A percentile compares a stretch with the other conserved stretches of the same genome.
phyloP scores from a whole-genome alignment of 37 sponge, comb jelly and placozoan genomes.

The Amphimedon queenslandica region DNA sequence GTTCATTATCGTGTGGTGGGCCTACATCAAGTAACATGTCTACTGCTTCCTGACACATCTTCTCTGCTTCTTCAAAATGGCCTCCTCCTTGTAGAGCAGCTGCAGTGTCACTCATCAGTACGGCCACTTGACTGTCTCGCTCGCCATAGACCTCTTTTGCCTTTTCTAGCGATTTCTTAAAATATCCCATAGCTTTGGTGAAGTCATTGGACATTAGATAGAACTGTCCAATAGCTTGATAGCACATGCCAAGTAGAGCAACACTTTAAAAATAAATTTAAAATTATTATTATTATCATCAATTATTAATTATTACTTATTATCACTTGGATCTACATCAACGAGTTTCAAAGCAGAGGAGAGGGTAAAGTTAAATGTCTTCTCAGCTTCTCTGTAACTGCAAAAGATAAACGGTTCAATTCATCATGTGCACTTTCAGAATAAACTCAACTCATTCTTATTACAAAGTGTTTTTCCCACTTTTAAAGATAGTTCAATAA shows the following conservation, averaged over 20 bases:
- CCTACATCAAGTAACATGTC: slow-evolving; percentile 1
- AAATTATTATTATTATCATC: not conserved
- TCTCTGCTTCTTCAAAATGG: slow-evolving; percentile 11
- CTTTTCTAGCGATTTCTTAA: slow-evolving; percentile 9
- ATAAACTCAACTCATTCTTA: slow-evolving; percentile 24
- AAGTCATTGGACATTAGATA: slow-evolving; percentile 1
- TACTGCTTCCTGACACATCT: slow-evolving; percentile 6
- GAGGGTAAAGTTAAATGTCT: slow-evolving; percentile 38
- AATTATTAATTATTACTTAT: not conserved
- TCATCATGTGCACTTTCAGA: not conserved
- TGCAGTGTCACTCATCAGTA: slow-evolving; percentile 29
- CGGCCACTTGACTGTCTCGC: slow-evolving; percentile 19
- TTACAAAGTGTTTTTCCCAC: slow-evolving; percentile 32
- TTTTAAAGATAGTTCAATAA: slow-evolving; percentile 59
- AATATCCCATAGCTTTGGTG: not conserved
- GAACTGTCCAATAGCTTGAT: slow-evolving; percentile 22
- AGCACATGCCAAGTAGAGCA: slow-evolving; percentile 20
- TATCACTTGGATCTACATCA: not conserved
- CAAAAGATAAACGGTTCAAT: not conserved
- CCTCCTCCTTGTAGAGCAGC: slow-evolving; percentile 26
- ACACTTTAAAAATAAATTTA: not conserved
- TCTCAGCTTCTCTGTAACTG: slow-evolving; percentile 26
- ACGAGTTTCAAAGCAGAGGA: slow-evolving; percentile 7
- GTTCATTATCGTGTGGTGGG: not conserved
- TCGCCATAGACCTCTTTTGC: not conserved